Evolutionary conservation across 2,888 invertebrate genomes (phyloP).

Genomic region (Trisateles emortualis): DNA sequence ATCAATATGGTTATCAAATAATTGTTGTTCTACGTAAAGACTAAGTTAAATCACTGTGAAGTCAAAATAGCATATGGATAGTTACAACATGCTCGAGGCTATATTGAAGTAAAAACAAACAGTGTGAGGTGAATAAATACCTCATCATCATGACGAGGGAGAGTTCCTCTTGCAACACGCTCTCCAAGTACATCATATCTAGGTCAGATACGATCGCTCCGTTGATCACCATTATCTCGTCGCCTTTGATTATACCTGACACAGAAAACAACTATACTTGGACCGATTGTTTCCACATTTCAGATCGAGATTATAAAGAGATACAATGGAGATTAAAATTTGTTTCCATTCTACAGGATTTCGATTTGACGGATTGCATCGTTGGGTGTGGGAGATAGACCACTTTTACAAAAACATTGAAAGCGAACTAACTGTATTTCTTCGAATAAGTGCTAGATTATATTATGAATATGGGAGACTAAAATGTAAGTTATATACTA

Average conservation of each 20-base stretch:
- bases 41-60: not conserved
- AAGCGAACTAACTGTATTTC: no score
- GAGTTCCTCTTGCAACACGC: constrained; percentile 97
- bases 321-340: constrained; percentile 50
- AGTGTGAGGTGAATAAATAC: constrained; percentile 65
- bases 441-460: no score
- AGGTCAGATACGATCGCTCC: constrained; percentile 98
- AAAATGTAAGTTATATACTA: no score
- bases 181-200: constrained; percentile 99
- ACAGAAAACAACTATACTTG: constrained; percentile 67
- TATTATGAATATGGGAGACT: no score
- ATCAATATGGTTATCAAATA: no score
- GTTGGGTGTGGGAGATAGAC: constrained; percentile 1
- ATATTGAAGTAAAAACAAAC: constrained; percentile 31
- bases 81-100: not conserved
- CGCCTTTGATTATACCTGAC: constrained; percentile 97
- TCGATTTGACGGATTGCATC: constrained; percentile 24
- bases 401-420: no score
- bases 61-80: constrained; percentile 26
- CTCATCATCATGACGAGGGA: constrained; percentile 99
- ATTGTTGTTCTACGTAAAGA: not conserved
- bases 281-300: constrained; percentile 61
- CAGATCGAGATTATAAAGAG: constrained; percentile 42
- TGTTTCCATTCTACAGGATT: constrained; percentile 30
- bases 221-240: constrained; percentile 99